Percentiles rank a stretch among this genome's conserved stretches.
Conservation (phyloP, 2,113 vertebrate species). For the Antechinus stuartii region DNA sequence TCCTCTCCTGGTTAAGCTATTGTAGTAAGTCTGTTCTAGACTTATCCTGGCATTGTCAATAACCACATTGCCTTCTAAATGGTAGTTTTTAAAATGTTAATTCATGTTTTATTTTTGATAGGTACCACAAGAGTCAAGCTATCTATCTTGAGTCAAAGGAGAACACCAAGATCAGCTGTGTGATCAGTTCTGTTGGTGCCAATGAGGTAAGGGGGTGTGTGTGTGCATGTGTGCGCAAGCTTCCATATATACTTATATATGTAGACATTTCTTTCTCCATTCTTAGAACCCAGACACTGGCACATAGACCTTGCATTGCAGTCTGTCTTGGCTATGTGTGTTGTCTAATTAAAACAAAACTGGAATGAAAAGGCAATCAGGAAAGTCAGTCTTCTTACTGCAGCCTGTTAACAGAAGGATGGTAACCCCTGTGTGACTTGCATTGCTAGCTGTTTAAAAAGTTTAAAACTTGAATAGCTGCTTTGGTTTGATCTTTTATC, state of each 20-base stretch:
- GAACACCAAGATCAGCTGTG: constrained; percentile 98
- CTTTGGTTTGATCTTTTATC: constrained; percentile 64
- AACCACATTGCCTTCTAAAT: background rate
- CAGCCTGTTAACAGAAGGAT: constrained; percentile 19
- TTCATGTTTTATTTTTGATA: constrained; percentile 72
- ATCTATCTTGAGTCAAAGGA: constrained; percentile 99
- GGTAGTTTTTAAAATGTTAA: background rate
- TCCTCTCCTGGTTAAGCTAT: background rate
- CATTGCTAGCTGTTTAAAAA: constrained; percentile 30
- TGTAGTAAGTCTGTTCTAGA: background rate
- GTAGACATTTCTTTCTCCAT: background rate
- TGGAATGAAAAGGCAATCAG: background rate
- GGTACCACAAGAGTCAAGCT: constrained; percentile 99
- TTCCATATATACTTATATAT: no score
- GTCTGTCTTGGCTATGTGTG: background rate
- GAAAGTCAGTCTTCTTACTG: background rate
- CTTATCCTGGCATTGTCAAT: background rate
- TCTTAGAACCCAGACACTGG: background rate
- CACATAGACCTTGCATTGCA: background rate
- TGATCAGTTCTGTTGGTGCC: constrained; percentile 98
- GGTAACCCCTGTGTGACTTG: background rate
- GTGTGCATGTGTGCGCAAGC: background rate
- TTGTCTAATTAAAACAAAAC: constrained; percentile 14
- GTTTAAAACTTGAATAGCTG: constrained; percentile 58
- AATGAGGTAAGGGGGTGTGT: constrained; percentile 90